Percentiles rank a stretch among this genome's conserved stretches.
Conservation (phyloP, 2,888 invertebrate genomes). For the Dromius quadrimaculatus region DNA sequence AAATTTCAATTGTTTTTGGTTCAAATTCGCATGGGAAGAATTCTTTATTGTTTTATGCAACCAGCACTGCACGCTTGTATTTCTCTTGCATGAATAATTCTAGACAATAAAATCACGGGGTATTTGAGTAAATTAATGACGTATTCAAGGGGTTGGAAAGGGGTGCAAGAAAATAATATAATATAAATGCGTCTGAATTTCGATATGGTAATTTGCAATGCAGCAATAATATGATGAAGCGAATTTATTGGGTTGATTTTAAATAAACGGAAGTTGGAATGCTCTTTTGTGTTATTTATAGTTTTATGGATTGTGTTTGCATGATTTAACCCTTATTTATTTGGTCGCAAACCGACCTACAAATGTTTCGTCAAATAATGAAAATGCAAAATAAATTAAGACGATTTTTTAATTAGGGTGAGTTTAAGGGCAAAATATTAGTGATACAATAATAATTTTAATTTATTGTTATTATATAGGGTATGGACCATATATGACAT, state of each 20-base stretch:
- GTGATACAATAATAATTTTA: too few relatives aligned
- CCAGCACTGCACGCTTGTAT: slow-evolving; percentile 4
- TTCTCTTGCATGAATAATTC: slow-evolving; percentile 18
- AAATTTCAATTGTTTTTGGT: too few relatives aligned
- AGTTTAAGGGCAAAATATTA: too few relatives aligned
- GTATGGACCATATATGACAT: too few relatives aligned
- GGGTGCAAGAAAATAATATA: not conserved
- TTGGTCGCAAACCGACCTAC: too few relatives aligned
- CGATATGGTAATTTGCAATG: slow-evolving; percentile 17
- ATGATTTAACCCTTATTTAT: too few relatives aligned
- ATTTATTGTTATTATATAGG: too few relatives aligned
- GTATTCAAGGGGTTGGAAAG: not conserved
- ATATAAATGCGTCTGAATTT: slow-evolving; percentile 8
- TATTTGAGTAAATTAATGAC: slow-evolving; percentile 15
- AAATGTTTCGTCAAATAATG: too few relatives aligned
- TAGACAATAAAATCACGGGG: slow-evolving; percentile 14
- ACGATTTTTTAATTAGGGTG: too few relatives aligned
- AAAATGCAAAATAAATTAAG: too few relatives aligned
- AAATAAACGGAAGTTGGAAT: slow-evolving; percentile 18
- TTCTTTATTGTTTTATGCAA: too few relatives aligned
- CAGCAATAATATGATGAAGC: not conserved
- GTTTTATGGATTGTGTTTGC: slow-evolving; percentile 23
- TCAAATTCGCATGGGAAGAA: too few relatives aligned
- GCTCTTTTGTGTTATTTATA: slow-evolving; percentile 28
- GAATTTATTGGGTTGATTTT: slow-evolving; percentile 24